Evolutionary conservation across 2,113 vertebrate genomes (phyloP).

Genomic region (Balaeniceps rex): DNA sequence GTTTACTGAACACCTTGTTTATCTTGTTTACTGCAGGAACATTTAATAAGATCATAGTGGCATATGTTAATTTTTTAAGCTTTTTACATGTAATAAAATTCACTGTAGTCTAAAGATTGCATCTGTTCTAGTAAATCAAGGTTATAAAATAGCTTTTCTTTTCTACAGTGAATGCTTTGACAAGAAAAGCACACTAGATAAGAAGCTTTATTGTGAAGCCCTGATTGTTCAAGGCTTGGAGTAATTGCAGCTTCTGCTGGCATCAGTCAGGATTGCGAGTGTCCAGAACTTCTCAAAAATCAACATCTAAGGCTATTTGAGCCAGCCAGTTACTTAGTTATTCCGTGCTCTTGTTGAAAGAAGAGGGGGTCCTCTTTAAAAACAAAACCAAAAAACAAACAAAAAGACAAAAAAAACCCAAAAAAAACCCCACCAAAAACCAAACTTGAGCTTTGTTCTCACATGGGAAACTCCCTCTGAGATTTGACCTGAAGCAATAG

Average conservation of each 20-base stretch:
- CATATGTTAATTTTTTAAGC: background rate
- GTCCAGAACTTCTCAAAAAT: background rate
- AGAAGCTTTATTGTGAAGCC: background rate
- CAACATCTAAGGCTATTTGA: background rate
- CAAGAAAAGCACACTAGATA: background rate
- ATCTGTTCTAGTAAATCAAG: background rate
- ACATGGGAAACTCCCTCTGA: background rate
- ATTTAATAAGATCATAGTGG: background rate
- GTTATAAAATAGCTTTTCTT: conserved; percentile 11
- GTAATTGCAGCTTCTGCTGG: background rate
- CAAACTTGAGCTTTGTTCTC: background rate
- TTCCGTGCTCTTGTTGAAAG: background rate
- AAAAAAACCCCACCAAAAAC: no score
- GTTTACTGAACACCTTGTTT: background rate
- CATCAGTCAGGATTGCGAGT: background rate
- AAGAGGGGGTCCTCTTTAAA: background rate
- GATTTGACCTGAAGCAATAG: background rate
- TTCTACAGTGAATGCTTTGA: background rate
- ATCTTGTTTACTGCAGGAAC: background rate
- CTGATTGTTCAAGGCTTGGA: background rate
- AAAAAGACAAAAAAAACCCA: background rate
- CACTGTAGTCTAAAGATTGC: background rate
- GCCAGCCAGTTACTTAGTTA: background rate
- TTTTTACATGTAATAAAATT: background rate
- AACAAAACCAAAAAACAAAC: background rate